These are phyloP conservation scores for Xiphias gladius DNA, from an alignment of 2,113 vertebrate genomes.

Conservation along the genomic window DNA sequence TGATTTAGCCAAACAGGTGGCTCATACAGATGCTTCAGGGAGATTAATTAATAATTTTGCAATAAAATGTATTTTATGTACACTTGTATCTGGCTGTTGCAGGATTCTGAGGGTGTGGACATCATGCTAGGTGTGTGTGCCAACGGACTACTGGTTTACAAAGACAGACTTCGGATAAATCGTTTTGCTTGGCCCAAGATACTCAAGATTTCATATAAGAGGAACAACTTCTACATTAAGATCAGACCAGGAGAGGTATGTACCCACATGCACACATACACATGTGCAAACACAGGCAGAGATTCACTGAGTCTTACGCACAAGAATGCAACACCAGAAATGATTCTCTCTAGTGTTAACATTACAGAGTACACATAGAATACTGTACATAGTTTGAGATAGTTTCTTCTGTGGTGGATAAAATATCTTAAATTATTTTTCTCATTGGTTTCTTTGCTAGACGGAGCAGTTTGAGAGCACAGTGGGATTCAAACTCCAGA, in stretches of 20 bases:
- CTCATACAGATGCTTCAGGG: not conserved
- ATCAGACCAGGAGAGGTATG: constrained; percentile 97
- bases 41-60: not conserved
- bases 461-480: constrained; percentile 98
- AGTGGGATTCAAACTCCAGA: constrained; percentile 97
- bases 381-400: not conserved
- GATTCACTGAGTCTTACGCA: not conserved
- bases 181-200: constrained; percentile 99
- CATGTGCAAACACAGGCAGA: not conserved
- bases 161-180: constrained; percentile 97
- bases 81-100: not conserved
- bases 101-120: constrained; percentile 99
- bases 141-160: constrained; percentile 97
- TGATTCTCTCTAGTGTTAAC: not conserved
- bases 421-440: not conserved
- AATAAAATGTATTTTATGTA: not conserved
- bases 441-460: constrained; percentile 79
- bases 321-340: not conserved
- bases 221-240: constrained; percentile 99
- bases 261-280: not conserved
- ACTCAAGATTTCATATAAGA: constrained; percentile 98
- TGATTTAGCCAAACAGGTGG: constrained; percentile 22
- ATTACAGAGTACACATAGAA: not conserved
- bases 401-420: not conserved
- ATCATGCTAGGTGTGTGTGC: constrained; percentile 98